phyloP scores from a whole-genome alignment of 2,797 vertebrate genomes.

The Hafferia zeledoni region DNA sequence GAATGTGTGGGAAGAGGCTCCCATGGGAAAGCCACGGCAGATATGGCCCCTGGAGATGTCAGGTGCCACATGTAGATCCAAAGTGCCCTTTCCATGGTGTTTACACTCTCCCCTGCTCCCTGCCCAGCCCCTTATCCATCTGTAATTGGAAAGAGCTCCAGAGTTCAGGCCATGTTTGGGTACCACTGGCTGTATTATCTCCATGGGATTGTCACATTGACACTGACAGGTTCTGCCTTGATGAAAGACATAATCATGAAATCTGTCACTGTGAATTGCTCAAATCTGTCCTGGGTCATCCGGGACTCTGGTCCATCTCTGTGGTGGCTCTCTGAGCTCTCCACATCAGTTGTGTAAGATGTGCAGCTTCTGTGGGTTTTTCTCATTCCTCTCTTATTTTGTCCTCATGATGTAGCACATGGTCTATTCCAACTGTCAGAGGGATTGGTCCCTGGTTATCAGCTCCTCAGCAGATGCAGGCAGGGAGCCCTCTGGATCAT shows the following conservation, averaged over 20 bases:
- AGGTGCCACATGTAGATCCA: background rate
- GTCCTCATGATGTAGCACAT: background rate
- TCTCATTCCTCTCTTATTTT: background rate
- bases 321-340: background rate
- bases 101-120: background rate
- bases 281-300: background rate
- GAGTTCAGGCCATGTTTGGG: rapidly evolving
- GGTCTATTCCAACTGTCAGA: background rate
- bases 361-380: background rate
- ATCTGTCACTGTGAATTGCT: background rate
- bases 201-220: rapidly evolving
- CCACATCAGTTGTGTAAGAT: background rate
- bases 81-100: background rate
- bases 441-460: background rate
- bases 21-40: background rate
- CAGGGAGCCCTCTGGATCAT: rapidly evolving
- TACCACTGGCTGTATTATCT: rapidly evolving
- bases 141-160: background rate
- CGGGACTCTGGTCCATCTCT: background rate
- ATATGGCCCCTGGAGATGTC: background rate
- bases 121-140: background rate
- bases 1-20: background rate
- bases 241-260: background rate
- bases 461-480: background rate
- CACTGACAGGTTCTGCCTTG: background rate